Conservation (phyloP, 2,888 invertebrate species). For the Heliconius erato region DNA sequence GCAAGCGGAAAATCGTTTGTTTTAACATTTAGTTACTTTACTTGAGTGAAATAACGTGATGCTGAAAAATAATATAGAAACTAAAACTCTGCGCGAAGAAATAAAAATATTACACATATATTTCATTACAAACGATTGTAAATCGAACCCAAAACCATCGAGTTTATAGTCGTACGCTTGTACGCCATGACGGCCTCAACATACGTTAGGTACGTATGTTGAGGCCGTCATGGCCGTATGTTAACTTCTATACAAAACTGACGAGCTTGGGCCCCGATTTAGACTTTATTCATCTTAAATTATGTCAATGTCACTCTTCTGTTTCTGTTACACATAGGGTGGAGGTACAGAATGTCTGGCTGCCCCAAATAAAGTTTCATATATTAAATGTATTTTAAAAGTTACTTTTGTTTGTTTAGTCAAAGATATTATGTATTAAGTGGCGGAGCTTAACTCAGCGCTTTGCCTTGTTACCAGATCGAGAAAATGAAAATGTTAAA, state of each 20-base stretch:
- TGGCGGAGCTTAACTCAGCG: too few species aligned
- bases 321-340: neutral
- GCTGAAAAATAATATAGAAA: too few species aligned
- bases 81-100: neutral
- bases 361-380: neutral
- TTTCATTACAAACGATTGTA: neutral
- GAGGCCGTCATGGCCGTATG: too few species aligned
- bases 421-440: too few species aligned
- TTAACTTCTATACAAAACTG: neutral
- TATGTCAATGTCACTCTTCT: constrained; percentile 16
- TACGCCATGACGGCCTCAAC: neutral
- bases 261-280: neutral
- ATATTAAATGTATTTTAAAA: neutral
- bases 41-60: too few species aligned
- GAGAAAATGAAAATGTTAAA: too few species aligned
- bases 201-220: too few species aligned
- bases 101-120: neutral
- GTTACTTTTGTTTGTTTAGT: neutral
- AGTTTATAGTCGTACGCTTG: neutral
- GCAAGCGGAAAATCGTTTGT: too few species aligned
- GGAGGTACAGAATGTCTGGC: neutral
- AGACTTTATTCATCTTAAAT: constrained; percentile 17
- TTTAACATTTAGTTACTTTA: too few species aligned
- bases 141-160: neutral
- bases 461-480: too few species aligned